Evolutionary conservation across 1,140 invertebrate species (phyloP).

Genomic region (Hylaeus anthracinus): DNA sequence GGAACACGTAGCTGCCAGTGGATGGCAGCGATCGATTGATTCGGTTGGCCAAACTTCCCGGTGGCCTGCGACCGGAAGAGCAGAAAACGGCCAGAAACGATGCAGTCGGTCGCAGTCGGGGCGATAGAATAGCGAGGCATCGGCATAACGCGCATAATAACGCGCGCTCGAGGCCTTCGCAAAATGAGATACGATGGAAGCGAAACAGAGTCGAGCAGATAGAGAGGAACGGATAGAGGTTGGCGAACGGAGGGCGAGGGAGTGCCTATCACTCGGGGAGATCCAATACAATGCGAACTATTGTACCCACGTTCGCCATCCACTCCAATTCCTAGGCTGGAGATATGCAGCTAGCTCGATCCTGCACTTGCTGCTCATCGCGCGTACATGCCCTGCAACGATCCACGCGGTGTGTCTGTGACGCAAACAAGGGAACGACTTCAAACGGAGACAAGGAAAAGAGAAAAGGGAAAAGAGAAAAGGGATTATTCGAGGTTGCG

Average conservation of each 20-base stretch:
- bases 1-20: background rate
- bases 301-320: slow-evolving; percentile 66
- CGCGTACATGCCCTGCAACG: slow-evolving; percentile 28
- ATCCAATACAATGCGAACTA: slow-evolving; percentile 68
- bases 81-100: slow-evolving; percentile 45
- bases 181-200: slow-evolving; percentile 59
- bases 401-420: slow-evolving; percentile 1
- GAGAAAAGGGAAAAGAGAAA: background rate
- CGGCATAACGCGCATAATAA: slow-evolving; percentile 60
- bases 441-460: background rate
- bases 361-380: slow-evolving; percentile 41
- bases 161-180: slow-evolving; percentile 57
- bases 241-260: slow-evolving; percentile 1
- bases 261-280: slow-evolving; percentile 61
- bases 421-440: background rate
- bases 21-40: background rate
- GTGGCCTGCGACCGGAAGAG: slow-evolving; percentile 24
- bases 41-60: background rate
- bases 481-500: background rate
- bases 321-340: slow-evolving; percentile 65
- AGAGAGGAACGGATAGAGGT: slow-evolving; percentile 30
- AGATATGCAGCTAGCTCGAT: slow-evolving; percentile 60
- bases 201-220: slow-evolving; percentile 1
- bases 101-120: slow-evolving; percentile 55
- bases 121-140: slow-evolving; percentile 59